Base-by-base conservation (phyloP, 2,888 invertebrate genomes). In the Drosophila atripex region DNA sequence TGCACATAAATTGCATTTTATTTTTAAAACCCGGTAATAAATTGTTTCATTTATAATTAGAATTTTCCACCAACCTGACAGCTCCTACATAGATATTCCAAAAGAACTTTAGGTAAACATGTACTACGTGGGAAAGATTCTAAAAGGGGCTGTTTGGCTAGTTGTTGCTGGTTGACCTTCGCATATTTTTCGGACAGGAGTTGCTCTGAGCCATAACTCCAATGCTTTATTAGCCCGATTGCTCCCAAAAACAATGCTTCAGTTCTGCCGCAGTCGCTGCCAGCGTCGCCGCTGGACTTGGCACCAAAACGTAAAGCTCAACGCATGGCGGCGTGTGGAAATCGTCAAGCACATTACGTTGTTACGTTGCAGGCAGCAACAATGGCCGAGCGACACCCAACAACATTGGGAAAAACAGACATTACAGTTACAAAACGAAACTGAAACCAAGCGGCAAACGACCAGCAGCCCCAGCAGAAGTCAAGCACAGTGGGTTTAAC, bases 201-300 rank as follows among this genome's bases (percentile, higher is more conserved):
- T 60, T 78, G 75, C 49, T 30, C 61, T 43, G 21, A 16, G 53
- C 39, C 45, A 43, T 43, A 45, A 66, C 50, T 43, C 50, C 64
- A 41, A 70, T 71, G 71, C 75, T 72, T 70, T 80, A 84, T 78
- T 76, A 73, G 61, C 71, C 53, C 69, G 73, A 75, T 88, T 82
- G 75, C 75, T 66, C 66, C 70, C 60, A 32, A 65, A 52, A 64
- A 52, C 52, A 46, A 46, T 39, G 7, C 21, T 23, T 18, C 16
- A 21, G 12, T 18, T 32, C 35, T 4, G 32, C 9, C 2, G 23
- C 52, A 30, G 55, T 23, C 30, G 28, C 59, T 25, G 47, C 75
- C 72, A 50, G 73, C 82, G 75, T 74, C 77, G 75, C 54, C 77
- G 88, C 88, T 89, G 89, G 90, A 90, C 89, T 89, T 90, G 90